Conservation (phyloP, 2,113 vertebrate species). For the Tachycineta bicolor region DNA sequence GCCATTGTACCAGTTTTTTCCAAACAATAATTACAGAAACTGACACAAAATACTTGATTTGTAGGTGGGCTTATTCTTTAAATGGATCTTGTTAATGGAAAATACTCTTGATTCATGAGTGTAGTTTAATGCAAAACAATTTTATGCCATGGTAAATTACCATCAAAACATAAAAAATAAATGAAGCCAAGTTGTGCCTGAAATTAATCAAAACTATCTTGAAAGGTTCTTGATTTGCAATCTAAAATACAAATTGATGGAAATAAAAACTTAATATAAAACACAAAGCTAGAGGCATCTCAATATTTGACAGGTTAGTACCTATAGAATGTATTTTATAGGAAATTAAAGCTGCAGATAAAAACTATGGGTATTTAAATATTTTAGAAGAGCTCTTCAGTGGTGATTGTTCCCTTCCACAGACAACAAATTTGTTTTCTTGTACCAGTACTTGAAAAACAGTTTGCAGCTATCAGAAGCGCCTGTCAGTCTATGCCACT, state of each 20-base stretch:
- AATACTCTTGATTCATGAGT: slow-evolving; percentile 49
- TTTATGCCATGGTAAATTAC: slow-evolving; percentile 55
- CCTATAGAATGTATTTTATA: background rate
- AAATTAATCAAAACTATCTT: slow-evolving; percentile 59
- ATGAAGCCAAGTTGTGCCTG: slow-evolving; percentile 13
- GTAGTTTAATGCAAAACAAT: slow-evolving; percentile 55
- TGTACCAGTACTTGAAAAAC: background rate
- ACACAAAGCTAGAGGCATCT: background rate
- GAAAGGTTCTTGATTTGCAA: slow-evolving; percentile 56
- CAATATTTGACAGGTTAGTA: background rate
- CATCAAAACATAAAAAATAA: slow-evolving; percentile 56
- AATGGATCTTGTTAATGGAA: slow-evolving; percentile 47
- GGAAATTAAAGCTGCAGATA: slow-evolving; percentile 33
- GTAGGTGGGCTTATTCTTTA: slow-evolving; percentile 8
- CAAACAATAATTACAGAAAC: slow-evolving; percentile 56
- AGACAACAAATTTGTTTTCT: background rate
- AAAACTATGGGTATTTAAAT: slow-evolving; percentile 34
- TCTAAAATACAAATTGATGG: slow-evolving; percentile 57
- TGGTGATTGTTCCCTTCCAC: background rate
- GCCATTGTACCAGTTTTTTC: slow-evolving; percentile 3
- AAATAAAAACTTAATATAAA: slow-evolving; percentile 62
- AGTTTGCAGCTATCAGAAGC: background rate
- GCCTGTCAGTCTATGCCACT: background rate
- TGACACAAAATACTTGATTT: slow-evolving; percentile 55
- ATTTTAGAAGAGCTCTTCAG: slow-evolving; percentile 28